phyloP scores from a whole-genome alignment of 2,888 invertebrate species.

The Cephonodes hylas region DNA sequence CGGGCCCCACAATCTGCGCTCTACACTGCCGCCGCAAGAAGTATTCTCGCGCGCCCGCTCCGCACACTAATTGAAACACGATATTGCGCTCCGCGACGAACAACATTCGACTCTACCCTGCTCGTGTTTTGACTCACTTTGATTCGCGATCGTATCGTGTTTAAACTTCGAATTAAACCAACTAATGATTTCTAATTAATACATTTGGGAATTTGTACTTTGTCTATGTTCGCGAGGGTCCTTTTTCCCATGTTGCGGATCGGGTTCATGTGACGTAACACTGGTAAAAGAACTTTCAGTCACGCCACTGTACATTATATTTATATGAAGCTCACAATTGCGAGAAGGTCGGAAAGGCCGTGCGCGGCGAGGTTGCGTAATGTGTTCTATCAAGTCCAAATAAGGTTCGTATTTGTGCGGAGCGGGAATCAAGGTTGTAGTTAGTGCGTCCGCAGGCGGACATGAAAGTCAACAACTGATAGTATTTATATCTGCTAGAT shows the following conservation, averaged over 20 bases:
- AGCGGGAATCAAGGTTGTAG: conserved; percentile 23
- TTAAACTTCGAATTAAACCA: conserved; percentile 49
- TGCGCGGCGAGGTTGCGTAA: conserved; percentile 12
- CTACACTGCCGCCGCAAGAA: conserved; percentile 42
- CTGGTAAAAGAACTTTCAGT: conserved; percentile 58
- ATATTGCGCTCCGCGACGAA: conserved; percentile 48
- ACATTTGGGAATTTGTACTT: conserved; percentile 50
- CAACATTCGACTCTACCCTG: conserved; percentile 53
- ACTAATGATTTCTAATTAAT: conserved; percentile 60
- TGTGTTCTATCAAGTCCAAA: conserved; percentile 36
- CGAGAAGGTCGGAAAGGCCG: conserved; percentile 34
- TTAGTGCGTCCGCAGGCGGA: conserved; percentile 31
- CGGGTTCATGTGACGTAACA: conserved; percentile 51
- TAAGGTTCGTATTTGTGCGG: conserved; percentile 38
- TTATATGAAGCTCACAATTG: conserved; percentile 42
- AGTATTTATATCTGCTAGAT: conserved; percentile 70
- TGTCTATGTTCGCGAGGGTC: conserved; percentile 47
- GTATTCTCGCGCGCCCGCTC: conserved; percentile 54
- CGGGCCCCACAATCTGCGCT: conserved; percentile 43
- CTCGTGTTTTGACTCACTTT: conserved; percentile 48
- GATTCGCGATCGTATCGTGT: conserved; percentile 38
- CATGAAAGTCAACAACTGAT: conserved; percentile 48
- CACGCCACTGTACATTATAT: conserved; percentile 58
- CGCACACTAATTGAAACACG: conserved; percentile 64
- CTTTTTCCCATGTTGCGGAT: conserved; percentile 40